These are phyloP conservation scores for Luscinia megarhynchos DNA, from an alignment of 2,797 vertebrate genomes.

Conservation along the genomic window DNA sequence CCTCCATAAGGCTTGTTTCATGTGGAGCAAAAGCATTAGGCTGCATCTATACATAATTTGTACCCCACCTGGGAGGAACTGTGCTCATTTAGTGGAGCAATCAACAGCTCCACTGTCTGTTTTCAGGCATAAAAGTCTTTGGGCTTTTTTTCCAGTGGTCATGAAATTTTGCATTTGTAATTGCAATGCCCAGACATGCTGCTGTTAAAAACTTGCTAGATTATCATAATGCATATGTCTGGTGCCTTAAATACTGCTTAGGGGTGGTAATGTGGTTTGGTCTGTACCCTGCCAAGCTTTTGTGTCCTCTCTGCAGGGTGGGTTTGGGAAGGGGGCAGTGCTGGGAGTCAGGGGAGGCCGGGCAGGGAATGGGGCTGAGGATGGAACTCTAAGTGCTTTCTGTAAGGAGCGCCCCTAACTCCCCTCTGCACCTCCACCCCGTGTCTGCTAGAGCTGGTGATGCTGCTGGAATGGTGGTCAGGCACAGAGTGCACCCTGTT, in stretches of 20 bases:
- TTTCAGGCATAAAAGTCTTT: not conserved
- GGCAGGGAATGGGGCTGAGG: not conserved
- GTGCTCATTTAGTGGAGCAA: slow-evolving; percentile 4
- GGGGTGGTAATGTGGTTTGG: not conserved
- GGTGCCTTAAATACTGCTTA: not conserved
- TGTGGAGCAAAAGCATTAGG: slow-evolving; percentile 50
- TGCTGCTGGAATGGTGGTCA: slow-evolving; percentile 99
- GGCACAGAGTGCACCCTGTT: slow-evolving; percentile 95
- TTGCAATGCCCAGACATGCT: not conserved
- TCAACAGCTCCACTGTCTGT: not conserved
- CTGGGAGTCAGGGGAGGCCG: not conserved
- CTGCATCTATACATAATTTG: slow-evolving; percentile 28
- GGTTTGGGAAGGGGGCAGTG: not conserved
- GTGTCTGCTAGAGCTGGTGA: slow-evolving; percentile 89
- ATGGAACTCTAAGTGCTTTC: not conserved
- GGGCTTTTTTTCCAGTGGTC: not conserved
- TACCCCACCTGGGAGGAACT: slow-evolving; percentile 42
- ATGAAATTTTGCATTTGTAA: not conserved
- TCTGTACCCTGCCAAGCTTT: not conserved
- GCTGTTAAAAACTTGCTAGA: not conserved
- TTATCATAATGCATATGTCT: not conserved
- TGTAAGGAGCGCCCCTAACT: not conserved
- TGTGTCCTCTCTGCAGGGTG: not conserved
- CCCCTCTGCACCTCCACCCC: not conserved
- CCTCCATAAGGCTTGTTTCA: slow-evolving; percentile 26